These are phyloP conservation scores for Caranx melampygus DNA, from an alignment of 2,113 vertebrate genomes.

Conservation along the genomic window DNA sequence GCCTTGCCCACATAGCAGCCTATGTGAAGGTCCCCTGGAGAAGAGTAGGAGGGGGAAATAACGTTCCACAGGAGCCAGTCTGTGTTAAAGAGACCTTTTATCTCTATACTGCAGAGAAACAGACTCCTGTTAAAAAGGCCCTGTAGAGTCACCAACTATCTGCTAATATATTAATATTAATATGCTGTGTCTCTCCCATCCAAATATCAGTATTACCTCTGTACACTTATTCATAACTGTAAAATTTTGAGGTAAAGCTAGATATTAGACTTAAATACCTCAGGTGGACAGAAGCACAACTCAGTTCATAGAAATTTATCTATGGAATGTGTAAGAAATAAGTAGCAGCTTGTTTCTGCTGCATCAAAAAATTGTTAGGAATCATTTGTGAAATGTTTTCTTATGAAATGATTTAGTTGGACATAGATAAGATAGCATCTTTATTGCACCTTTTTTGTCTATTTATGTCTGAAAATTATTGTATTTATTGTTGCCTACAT, in stretches of 20 bases:
- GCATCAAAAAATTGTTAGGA: too few species aligned
- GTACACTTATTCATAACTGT: neutral
- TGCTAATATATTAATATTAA: neutral
- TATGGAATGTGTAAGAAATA: neutral
- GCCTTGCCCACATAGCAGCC: neutral
- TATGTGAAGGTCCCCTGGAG: conserved; percentile 22
- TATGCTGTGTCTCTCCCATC: neutral
- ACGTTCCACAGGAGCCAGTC: conserved; percentile 10
- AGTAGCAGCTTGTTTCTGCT: too few species aligned
- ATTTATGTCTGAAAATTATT: conserved; percentile 3
- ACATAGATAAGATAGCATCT: neutral
- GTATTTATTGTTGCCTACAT: neutral
- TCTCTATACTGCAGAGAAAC: conserved; percentile 15
- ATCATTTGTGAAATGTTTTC: neutral
- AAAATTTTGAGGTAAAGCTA: too few species aligned
- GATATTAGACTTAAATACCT: too few species aligned
- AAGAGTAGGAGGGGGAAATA: conserved; percentile 11
- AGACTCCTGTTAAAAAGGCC: neutral
- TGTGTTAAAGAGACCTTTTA: conserved; percentile 11
- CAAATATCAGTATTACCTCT: neutral
- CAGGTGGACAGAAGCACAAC: too few species aligned
- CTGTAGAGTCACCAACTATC: neutral
- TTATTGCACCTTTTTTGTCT: neutral
- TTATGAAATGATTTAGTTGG: neutral
- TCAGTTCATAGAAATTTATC: neutral